Conservation (phyloP, 2,113 vertebrate species). For the Phylloscopus whistleri region DNA sequence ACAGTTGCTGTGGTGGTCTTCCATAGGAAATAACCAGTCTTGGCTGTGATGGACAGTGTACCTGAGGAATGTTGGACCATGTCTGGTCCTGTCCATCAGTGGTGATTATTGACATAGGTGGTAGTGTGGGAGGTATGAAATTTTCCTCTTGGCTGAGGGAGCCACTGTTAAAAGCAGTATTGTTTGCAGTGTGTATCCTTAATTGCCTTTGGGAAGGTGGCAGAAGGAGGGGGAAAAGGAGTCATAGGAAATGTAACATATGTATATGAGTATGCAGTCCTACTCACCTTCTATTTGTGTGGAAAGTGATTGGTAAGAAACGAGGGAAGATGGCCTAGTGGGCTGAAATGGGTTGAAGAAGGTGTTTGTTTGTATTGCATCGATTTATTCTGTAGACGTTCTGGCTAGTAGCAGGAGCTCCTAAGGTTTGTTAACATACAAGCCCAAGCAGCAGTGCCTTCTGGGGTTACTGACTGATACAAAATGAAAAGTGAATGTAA, state of each 20-base stretch:
- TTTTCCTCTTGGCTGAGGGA: not conserved
- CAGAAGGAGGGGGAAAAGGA: not conserved
- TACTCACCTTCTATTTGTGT: not conserved
- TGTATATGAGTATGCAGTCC: not conserved
- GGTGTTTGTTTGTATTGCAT: not conserved
- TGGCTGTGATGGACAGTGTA: not conserved
- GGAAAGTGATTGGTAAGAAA: not conserved
- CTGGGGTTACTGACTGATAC: not conserved
- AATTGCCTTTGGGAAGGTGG: not conserved
- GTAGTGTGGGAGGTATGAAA: not conserved
- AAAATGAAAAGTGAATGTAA: not conserved
- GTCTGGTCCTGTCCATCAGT: not conserved
- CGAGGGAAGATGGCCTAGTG: not conserved
- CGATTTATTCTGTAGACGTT: not conserved
- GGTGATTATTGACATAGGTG: not conserved
- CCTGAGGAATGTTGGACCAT: not conserved
- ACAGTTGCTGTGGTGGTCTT: not conserved
- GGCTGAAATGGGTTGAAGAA: not conserved
- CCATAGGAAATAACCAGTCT: not conserved
- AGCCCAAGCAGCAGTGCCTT: not conserved
- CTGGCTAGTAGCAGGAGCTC: not conserved
- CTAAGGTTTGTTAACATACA: not conserved
- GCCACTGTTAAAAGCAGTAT: not conserved
- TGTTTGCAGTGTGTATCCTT: not conserved
- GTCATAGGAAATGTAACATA: accelerated